Evolutionary conservation across 2,113 vertebrate species (phyloP).

Genomic region (Procavia capensis): DNA sequence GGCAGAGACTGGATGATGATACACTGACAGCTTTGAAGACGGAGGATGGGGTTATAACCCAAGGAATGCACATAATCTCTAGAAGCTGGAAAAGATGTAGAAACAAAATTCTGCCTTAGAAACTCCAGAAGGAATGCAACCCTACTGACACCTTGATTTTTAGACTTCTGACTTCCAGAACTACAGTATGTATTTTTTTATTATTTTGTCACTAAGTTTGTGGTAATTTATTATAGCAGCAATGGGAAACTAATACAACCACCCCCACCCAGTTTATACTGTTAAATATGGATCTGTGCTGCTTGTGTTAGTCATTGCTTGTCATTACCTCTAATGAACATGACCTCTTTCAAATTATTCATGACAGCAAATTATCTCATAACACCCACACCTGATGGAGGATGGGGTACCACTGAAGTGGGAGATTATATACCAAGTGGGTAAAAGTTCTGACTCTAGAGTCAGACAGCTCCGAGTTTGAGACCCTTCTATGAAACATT

Average conservation of each 20-base stretch:
- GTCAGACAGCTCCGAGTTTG: neutral
- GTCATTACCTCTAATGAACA: neutral
- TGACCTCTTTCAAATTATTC: neutral
- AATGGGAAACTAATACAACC: neutral
- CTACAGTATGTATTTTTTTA: too few relatives aligned
- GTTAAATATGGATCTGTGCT: neutral
- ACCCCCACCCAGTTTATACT: neutral
- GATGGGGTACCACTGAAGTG: neutral
- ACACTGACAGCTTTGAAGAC: neutral
- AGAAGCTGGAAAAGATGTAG: neutral
- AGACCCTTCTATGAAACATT: neutral
- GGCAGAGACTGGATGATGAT: neutral
- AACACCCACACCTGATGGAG: neutral
- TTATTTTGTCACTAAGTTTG: too few relatives aligned
- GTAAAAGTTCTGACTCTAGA: neutral
- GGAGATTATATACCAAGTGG: neutral
- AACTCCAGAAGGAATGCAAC: neutral
- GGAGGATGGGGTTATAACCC: neutral
- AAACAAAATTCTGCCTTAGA: neutral
- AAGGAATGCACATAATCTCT: neutral
- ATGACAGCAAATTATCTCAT: neutral
- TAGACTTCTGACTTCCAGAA: too few relatives aligned
- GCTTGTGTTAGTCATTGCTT: neutral
- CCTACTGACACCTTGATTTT: too few relatives aligned
- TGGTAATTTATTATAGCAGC: too few relatives aligned